Evolutionary conservation across 2,888 invertebrate species (phyloP).

Genomic region (Brassicogethes aeneus): DNA sequence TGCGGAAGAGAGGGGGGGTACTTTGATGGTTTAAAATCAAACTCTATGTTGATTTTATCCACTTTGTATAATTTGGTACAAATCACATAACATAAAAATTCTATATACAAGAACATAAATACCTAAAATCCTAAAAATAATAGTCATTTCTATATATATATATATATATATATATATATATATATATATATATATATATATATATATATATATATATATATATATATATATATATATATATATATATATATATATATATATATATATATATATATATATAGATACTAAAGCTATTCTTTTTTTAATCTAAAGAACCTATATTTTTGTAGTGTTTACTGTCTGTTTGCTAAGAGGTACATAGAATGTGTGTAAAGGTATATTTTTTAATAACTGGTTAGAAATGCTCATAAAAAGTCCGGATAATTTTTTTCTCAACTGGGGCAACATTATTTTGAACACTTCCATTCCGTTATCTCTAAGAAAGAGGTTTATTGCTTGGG

Average conservation of each 20-base stretch:
- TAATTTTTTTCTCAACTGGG: conserved; percentile 56
- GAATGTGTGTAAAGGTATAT: conserved; percentile 55
- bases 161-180: too few species aligned
- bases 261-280: too few species aligned
- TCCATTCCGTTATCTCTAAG: conserved; percentile 60
- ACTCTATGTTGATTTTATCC: too few species aligned
- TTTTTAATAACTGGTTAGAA: conserved; percentile 54
- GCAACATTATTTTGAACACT: conserved; percentile 60
- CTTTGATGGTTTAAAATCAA: too few species aligned
- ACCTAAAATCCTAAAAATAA: not conserved
- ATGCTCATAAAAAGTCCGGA: conserved; percentile 53
- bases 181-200: too few species aligned
- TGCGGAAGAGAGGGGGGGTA: not conserved
- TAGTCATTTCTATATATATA: too few species aligned
- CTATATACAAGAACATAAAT: not conserved
- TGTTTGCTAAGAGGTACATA: conserved; percentile 36
- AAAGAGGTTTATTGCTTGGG: conserved; percentile 63
- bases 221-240: too few species aligned
- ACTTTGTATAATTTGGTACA: not conserved
- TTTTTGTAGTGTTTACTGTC: too few species aligned
- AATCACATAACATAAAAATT: not conserved
- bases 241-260: too few species aligned
- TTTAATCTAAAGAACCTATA: too few species aligned
- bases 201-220: too few species aligned
- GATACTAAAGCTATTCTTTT: too few species aligned